These are phyloP conservation scores for Eupithecia subfuscata DNA, from an alignment of 2,888 invertebrate species.

Conservation along the genomic window DNA sequence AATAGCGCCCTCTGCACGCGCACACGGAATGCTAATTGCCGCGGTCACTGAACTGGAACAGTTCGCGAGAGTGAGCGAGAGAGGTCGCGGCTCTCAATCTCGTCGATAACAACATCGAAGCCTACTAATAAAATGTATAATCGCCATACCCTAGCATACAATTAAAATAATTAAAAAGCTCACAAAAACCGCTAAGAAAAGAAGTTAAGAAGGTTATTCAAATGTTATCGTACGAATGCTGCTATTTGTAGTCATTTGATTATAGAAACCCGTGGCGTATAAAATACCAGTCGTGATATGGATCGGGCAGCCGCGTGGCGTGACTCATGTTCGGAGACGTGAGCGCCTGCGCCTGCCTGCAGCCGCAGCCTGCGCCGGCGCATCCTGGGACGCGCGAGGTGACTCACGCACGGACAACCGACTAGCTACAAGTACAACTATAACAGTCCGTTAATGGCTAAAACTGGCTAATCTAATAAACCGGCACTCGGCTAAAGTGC, in stretches of 20 bases:
- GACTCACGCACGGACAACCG: background rate
- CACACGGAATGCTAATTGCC: conserved; percentile 5
- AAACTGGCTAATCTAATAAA: background rate
- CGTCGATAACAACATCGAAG: background rate
- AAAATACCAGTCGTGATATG: background rate
- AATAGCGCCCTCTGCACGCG: background rate
- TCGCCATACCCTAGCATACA: background rate
- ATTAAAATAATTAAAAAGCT: background rate
- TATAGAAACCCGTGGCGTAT: background rate
- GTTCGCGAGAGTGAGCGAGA: conserved; percentile 28
- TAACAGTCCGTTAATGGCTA: background rate
- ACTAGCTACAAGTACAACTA: background rate
- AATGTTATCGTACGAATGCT: background rate
- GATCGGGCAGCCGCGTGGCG: conserved; percentile 1
- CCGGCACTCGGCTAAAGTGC: background rate
- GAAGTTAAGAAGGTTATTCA: background rate
- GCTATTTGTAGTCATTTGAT: conserved; percentile 1
- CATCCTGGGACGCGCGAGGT: background rate
- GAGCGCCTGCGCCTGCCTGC: background rate
- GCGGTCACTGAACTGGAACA: conserved; percentile 30
- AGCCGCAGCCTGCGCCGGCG: background rate
- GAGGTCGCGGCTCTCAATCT: conserved; percentile 15
- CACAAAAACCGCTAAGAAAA: background rate
- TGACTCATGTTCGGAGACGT: background rate
- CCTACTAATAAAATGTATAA: background rate